Base-by-base conservation (phyloP, 2,113 vertebrate species). In the Nibea coibor region DNA sequence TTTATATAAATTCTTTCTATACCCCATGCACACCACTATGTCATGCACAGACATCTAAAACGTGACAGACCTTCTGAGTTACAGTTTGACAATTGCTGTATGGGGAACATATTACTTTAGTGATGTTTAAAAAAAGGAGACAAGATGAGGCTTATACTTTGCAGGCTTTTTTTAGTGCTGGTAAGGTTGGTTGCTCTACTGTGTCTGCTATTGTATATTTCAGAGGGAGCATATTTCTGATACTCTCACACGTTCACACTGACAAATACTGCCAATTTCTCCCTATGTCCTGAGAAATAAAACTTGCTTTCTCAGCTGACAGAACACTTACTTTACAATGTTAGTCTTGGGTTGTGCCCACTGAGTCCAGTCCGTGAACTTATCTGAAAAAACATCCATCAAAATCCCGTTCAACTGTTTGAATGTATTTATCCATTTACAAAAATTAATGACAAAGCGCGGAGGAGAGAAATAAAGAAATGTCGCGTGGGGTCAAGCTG, bases 281-380 rank as follows among this genome's bases (percentile, higher is more conserved):
- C 14, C 24, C 31, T 65, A 43, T 56, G 59, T 24, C 11, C n/a
- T 2, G 53, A 61, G 50, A n/a, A 43, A 43, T 45, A 81, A 20
- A 50, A 35, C 12, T 3, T 39, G 35, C 70, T 81, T 70, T 19
- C 42, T 82, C 62, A 26, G 39, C 68, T 85, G 79, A 77, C 48
- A 75, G 42, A 70, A n/a, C 50, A 51, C 67, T 72, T 51, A 72
- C 43, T 72, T 76, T 59, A 73, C 56, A 64, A 16, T 67, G 72
- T 80, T 80, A 42, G 56, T 73, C 72, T 56, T 64, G 39, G 56
- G 77, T 45, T 67, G 70, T 58, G 59, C 54, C 48, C 54, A 24
- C 35, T 26, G 45, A 17, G 45, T 64, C 47, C 28, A 62, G 54
- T 80, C 53, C 57, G 39, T 66, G 10, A 70, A 75, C 20, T 69